Evolutionary conservation across 2,888 invertebrate species (phyloP).

Genomic region (Drosophila nr. perissopoda): DNA sequence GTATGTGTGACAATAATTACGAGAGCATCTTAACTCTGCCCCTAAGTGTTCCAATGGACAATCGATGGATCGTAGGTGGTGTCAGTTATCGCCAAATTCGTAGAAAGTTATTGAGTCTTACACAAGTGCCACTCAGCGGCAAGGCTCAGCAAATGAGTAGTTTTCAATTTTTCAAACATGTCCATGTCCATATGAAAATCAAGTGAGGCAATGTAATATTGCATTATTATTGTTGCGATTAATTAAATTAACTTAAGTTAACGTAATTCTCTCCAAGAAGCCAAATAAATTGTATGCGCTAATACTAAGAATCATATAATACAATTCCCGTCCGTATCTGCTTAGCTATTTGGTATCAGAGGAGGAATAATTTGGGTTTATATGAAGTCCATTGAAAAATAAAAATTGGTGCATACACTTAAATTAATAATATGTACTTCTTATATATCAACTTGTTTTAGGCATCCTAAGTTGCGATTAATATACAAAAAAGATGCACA

Average conservation of each 20-base stretch:
- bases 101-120: slow-evolving; percentile 32
- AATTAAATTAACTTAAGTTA: background rate
- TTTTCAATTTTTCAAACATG: background rate
- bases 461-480: background rate
- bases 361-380: background rate
- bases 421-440: background rate
- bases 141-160: background rate
- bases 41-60: slow-evolving; percentile 11
- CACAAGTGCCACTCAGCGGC: slow-evolving; percentile 23
- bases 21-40: slow-evolving; percentile 23
- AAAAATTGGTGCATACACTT: background rate
- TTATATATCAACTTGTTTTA: background rate
- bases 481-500: background rate
- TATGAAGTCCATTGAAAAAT: no score
- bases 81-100: slow-evolving; percentile 64
- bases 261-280: background rate
- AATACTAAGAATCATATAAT: no score
- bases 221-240: background rate
- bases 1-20: slow-evolving; percentile 46
- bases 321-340: no score
- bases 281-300: no score
- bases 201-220: background rate
- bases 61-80: slow-evolving; percentile 33
- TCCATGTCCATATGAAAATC: background rate
- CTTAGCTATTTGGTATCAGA: background rate